Percentiles rank a stretch among this genome's conserved stretches.
These are phyloP conservation scores for Pipa parva DNA, from an alignment of 2,113 vertebrate genomes.

Conservation along the genomic window DNA sequence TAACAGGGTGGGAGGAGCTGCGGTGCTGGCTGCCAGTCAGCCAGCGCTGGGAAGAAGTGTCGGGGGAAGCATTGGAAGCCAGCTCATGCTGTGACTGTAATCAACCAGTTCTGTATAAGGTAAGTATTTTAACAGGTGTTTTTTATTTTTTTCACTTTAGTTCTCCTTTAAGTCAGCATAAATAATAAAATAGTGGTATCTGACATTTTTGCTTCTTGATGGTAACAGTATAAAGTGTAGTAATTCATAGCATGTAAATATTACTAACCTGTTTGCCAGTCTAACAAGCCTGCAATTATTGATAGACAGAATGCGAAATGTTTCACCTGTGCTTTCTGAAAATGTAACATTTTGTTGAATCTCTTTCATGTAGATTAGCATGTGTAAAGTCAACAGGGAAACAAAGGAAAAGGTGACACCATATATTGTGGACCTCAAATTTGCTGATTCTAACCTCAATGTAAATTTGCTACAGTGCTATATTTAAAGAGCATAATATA, in stretches of 20 bases:
- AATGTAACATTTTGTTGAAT: slow-evolving; percentile 7
- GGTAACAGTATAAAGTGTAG: not conserved
- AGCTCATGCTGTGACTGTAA: no score
- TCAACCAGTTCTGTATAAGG: no score
- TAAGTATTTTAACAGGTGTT: no score
- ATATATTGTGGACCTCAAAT: slow-evolving; percentile 19
- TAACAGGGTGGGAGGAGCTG: no score
- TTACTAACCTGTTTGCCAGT: not conserved
- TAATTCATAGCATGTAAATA: not conserved
- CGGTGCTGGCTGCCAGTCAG: no score
- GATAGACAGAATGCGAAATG: not conserved
- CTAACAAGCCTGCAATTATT: slow-evolving; percentile 14
- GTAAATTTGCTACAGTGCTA: slow-evolving; percentile 10
- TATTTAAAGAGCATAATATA: not conserved
- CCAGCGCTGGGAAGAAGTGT: no score
- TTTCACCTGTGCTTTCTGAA: slow-evolving; percentile 1
- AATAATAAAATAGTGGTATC: no score
- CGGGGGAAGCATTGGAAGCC: no score
- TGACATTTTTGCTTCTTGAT: no score
- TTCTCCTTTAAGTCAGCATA: no score
- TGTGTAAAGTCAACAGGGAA: slow-evolving; percentile 12
- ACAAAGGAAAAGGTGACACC: slow-evolving; percentile 27
- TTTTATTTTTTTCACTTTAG: no score
- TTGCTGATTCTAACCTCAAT: slow-evolving; percentile 17
- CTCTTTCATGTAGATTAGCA: slow-evolving; percentile 1